Base-by-base conservation (phyloP, 2,113 vertebrate genomes). In the Notothenia rossii region DNA sequence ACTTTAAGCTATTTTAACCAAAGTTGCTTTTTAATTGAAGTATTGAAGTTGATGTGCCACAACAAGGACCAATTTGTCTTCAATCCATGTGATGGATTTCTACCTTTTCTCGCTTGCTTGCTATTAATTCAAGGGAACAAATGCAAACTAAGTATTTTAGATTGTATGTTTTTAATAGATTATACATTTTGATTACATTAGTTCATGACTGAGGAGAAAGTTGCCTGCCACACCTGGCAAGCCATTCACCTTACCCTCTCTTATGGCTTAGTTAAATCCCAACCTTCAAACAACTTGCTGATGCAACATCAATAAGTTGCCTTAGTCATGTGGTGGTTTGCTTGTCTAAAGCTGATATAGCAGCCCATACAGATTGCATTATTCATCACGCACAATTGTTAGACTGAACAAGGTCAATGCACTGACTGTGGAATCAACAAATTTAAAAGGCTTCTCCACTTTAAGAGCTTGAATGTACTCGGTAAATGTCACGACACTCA, bases 401-500 rank as follows among this genome's bases (percentile, higher is more conserved):
- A 45, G 22, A 68, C 17, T 45, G 55, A 77, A 83, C 84, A 82
- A 83, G 80, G 86, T 80, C 46, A 53, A 36, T 33, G 75, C 11
- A 20, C 51, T 48, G 67, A 71, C 48, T n/a, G 22, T 20, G 45
- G 62, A 81, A 73, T 51, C 43, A 66, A 69, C 56, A 53, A 3
- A 67, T 48, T 78, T 45, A 55, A 81, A 83, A 46, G 46, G 22
- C 49, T 48, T 48, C 79, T 78, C 55, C 18, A 76, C 74, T 82
- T 82, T 22, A 40, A 75, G 51, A 63, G 53, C 75, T 65, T 72
- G 33, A 81, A 68, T 79, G 54, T 76, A 46, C 71, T 84, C 70
- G 49, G 79, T 86, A 90, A 90, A 88, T 87, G 79, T 70, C 84
- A 80, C 71, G 66, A 84, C 77, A 69, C 72, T 48, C n/a, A 33